Base-by-base conservation (phyloP, 2,113 vertebrate genomes). In the Macquaria ambigua region DNA sequence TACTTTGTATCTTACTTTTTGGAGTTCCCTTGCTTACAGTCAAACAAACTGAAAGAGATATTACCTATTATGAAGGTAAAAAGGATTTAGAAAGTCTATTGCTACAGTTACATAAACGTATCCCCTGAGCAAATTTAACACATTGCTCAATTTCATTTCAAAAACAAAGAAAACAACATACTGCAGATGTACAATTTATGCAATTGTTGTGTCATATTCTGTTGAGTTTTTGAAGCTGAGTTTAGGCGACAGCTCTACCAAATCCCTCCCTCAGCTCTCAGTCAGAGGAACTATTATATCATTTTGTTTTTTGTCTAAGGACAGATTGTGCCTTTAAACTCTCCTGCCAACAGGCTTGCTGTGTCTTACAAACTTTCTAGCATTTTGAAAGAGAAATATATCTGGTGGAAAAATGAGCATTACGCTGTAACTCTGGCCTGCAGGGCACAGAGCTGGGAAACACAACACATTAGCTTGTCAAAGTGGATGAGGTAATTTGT, bases 391-490 rank as follows among this genome's bases (percentile, higher is more conserved):
- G 66, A 56, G 78, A 82, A 85, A 92, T 82, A 39, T 69, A 84
- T 85, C 86, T 43, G 72, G 23, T 41, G 63, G 68, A 83, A 70
- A 81, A 81, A 89, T 37, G n/a, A 67, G 75, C 7, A 15, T 50
- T n/a, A 68, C 5, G 37, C 28, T 52, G 68, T 14, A 43, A 50
- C 66, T 85, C 16, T 56, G 61, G 89, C 81, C 89, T 86, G 69
- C 63, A 2, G 90, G 90, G 80, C 91, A 81, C 18, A 21, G 48
- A 81, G 74, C 85, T 74, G 83, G 66, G 82, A 79, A 93, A 83
- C 84, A 90, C 71, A 81, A 87, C 90, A 74, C 89, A 93, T 93
- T 88, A 90, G 84, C 81, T 90, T 90, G 90, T 92, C 88, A 88
- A 66, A 89, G 78, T 81, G 77, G 81, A 90, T 89, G 75, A 87